Conservation (phyloP, 2,888 invertebrate species). For the Oscheius sp. region DNA sequence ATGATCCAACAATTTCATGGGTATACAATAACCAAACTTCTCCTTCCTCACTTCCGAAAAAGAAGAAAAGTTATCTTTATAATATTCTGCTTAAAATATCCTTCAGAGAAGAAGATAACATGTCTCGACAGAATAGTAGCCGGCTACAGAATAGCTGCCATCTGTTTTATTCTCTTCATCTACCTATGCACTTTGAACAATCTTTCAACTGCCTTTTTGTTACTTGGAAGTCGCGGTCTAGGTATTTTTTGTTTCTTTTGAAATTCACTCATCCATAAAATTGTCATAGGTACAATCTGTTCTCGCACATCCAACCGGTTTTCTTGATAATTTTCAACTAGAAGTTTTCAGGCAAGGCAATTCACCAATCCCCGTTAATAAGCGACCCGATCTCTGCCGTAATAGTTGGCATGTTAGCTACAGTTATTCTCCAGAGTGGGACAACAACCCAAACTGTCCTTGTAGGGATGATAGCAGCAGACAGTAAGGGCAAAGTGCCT, state of each 20-base stretch:
- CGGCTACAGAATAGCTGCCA: constrained; percentile 6
- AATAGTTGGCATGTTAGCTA: constrained; percentile 63
- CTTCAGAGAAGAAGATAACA: constrained; percentile 12
- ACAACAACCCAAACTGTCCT: constrained; percentile 60
- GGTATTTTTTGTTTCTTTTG: constrained; percentile 36
- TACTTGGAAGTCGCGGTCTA: constrained; percentile 62
- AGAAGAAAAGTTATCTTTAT: neutral
- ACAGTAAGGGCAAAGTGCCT: constrained; percentile 43
- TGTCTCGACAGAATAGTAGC: neutral
- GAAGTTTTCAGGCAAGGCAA: constrained; percentile 56
- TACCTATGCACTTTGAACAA: constrained; percentile 62
- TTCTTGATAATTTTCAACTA: neutral
- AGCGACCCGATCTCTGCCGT: constrained; percentile 65
- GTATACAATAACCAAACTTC: constrained; percentile 7
- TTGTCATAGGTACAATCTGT: constrained; percentile 5
- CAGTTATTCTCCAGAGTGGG: constrained; percentile 60
- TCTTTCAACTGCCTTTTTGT: constrained; percentile 59
- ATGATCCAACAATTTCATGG: constrained; percentile 16
- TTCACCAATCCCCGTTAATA: constrained; percentile 59
- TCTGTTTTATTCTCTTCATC: constrained; percentile 57
- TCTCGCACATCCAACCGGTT: constrained; percentile 15
- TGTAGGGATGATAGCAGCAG: constrained; percentile 74
- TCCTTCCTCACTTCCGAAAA: neutral
- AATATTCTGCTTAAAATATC: neutral
- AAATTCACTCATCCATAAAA: constrained; percentile 6